Base-by-base conservation (phyloP, 2,888 invertebrate species). In the Hirudinaria manillensis region DNA sequence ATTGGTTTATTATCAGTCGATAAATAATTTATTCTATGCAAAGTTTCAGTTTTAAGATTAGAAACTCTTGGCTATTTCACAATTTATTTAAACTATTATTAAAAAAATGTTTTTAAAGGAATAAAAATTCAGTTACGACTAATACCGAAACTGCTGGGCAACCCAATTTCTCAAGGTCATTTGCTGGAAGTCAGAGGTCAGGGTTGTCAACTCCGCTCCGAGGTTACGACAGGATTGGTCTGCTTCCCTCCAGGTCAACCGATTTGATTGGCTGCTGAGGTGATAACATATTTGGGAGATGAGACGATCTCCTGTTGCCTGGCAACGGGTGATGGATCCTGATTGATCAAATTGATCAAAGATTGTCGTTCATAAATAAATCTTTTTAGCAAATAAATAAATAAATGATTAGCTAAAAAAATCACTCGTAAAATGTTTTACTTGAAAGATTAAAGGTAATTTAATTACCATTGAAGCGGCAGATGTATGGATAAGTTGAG, bases 201-300 rank as follows among this genome's bases (percentile, higher is more conserved):
- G 10, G 24, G 73, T 56, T 16, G 61, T 38, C 73, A 73, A n/a
- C 19, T 32, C 61, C 3, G 65, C 73, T 32, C 29, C 24, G 19
- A 65, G 3, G 1, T 36, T 56, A 16, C 16, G 3, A 55, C 73
- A 73, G 21, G 36, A 19, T 32, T 34, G 3, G 29, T 38, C 34
- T 4, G 73, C 73, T 38, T 56, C 61, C 34, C 0, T 16, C 73
- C 73, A 73, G n/a, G 73, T 27, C 2, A 56, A 24, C 16, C 10
- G 29, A 21, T 61, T 6, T 32, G 68, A 68, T 68, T 68, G 29
- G 24, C 13, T 65, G 65, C 65, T 73, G 21, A 73, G 65, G 36
- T 55, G 36, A 65, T 73, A 73, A 38, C 73, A 73, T 1, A 29
- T 3, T 7, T 19, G 34, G 21, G 34, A 32, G n/a, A 73, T 73